Conservation (phyloP, 2,113 vertebrate genomes). For the Antigone vipio region DNA sequence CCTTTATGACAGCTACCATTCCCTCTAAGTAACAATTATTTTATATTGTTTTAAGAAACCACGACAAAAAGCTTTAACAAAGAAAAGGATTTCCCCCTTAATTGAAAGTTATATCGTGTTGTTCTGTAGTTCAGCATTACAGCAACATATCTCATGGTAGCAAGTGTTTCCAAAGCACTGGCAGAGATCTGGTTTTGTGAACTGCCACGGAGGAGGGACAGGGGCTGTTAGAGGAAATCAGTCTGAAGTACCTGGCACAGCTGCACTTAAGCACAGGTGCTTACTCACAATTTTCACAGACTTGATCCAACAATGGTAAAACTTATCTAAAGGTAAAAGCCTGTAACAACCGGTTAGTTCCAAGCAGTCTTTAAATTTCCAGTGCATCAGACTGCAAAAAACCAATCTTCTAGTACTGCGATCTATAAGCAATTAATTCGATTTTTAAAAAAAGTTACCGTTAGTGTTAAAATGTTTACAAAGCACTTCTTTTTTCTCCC, state of each 20-base stretch:
- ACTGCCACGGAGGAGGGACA: neutral
- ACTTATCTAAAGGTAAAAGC: neutral
- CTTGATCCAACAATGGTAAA: neutral
- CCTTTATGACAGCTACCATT: neutral
- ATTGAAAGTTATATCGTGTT: neutral
- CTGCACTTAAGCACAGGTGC: neutral
- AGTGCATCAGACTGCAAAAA: neutral
- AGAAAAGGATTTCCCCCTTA: conserved; percentile 49
- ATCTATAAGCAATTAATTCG: neutral
- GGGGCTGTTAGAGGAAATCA: neutral
- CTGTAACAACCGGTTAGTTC: neutral
- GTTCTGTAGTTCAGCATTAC: neutral
- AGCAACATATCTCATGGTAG: neutral
- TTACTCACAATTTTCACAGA: neutral
- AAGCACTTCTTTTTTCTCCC: neutral
- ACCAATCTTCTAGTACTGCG: neutral
- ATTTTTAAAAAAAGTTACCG: neutral
- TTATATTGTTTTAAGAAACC: conserved; percentile 31
- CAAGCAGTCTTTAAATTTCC: neutral
- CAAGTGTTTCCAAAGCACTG: neutral
- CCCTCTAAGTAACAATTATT: neutral
- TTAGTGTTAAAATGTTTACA: neutral
- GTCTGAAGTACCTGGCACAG: neutral
- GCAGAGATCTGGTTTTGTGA: neutral
- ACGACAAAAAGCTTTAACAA: neutral